A percentile compares a stretch with the other conserved stretches of the same genome.
These are phyloP conservation scores for Hyposmocoma kahamanoa DNA, from an alignment of 1,140 invertebrate genomes.

Conservation along the genomic window DNA sequence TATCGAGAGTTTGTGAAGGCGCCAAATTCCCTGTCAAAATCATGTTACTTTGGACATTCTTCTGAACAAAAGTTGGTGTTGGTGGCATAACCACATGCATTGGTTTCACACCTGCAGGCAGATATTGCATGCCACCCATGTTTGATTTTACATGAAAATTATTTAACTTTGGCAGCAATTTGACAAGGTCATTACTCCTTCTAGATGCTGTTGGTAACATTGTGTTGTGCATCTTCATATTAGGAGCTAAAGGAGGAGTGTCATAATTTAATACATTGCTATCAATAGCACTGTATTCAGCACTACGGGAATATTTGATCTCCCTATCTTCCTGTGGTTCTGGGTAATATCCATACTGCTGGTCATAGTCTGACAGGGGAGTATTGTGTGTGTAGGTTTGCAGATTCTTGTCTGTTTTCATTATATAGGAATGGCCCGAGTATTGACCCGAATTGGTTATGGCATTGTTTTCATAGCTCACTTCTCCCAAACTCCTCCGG, in stretches of 20 bases:
- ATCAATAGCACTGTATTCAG: conserved; percentile 50
- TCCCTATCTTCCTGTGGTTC: conserved; percentile 55
- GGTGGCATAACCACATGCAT: conserved; percentile 59
- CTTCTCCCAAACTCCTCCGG: conserved; percentile 36
- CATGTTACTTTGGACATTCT: conserved; percentile 58
- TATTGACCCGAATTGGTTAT: conserved; percentile 24
- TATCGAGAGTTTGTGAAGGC: conserved; percentile 30
- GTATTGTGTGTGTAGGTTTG: conserved; percentile 34
- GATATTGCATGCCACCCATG: conserved; percentile 53
- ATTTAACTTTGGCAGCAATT: conserved; percentile 53
- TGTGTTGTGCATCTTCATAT: conserved; percentile 28
- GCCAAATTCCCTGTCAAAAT: conserved; percentile 43
- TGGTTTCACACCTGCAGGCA: conserved; percentile 48
- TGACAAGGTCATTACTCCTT: conserved; percentile 35
- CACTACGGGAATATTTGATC: conserved; percentile 59
- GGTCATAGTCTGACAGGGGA: conserved; percentile 41
- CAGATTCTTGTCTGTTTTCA: conserved; percentile 51
- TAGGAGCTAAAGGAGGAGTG: conserved; percentile 29
- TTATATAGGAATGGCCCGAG: conserved; percentile 32
- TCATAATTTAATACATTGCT: conserved; percentile 47
- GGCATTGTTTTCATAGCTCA: conserved; percentile 47
- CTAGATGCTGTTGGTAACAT: conserved; percentile 29
- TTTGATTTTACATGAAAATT: conserved; percentile 57
- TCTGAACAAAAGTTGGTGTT: conserved; percentile 54
- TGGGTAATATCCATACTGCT: conserved; percentile 41